Conservation (phyloP, 2,797 vertebrate genomes). For the Naso thynnoides region DNA sequence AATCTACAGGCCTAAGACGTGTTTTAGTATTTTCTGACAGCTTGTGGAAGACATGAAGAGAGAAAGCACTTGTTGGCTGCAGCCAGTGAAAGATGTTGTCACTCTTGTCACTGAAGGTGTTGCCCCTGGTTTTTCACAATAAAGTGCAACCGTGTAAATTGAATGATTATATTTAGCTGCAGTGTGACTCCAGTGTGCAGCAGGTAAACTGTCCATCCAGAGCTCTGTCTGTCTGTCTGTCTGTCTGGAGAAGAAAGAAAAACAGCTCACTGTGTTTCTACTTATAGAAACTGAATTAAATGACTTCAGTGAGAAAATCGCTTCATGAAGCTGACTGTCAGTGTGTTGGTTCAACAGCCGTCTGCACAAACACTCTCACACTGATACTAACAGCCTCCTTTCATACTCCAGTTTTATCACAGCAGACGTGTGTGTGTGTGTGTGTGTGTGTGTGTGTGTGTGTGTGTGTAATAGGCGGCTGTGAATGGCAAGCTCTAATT, state of each 20-base stretch:
- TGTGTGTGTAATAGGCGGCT: conserved; percentile 4
- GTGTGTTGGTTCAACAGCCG: conserved; percentile 23
- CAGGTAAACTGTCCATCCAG: neutral
- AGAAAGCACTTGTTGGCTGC: neutral
- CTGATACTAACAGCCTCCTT: conserved; percentile 27
- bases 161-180: conserved; percentile 25
- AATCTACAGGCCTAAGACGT: no score
- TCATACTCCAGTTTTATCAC: conserved; percentile 42
- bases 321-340: conserved; percentile 7
- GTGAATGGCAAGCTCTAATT: conserved; percentile 44
- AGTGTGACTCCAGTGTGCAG: neutral
- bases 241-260: neutral
- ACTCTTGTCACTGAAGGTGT: neutral
- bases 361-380: conserved; percentile 37
- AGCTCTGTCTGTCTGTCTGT: no score
- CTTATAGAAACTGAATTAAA: neutral
- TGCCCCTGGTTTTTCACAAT: conserved; percentile 12
- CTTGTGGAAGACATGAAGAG: neutral
- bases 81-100: neutral
- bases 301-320: neutral
- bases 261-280: neutral
- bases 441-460: conserved; percentile 26
- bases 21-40: neutral
- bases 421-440: conserved; percentile 30
- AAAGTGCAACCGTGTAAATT: conserved; percentile 4